A percentile compares a stretch with the other conserved stretches of the same genome.
Evolutionary conservation across 2,888 invertebrate species (phyloP).

Genomic region (Tuta absoluta): DNA sequence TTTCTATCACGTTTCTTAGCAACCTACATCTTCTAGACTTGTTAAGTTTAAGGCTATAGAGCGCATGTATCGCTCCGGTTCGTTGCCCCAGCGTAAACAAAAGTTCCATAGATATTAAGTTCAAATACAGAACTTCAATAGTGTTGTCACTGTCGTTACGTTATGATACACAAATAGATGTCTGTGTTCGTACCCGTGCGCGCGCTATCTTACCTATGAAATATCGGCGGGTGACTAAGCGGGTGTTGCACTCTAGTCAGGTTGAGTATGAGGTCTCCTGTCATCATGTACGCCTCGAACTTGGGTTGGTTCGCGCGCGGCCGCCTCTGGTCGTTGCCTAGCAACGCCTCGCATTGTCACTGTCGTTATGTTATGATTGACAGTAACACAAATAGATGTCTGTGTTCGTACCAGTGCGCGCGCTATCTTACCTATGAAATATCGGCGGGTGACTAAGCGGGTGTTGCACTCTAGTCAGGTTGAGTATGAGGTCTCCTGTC

Average conservation of each 20-base stretch:
- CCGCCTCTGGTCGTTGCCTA: conserved; percentile 66
- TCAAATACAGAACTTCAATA: too few relatives aligned
- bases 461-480: conserved; percentile 91
- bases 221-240: conserved; percentile 77
- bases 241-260: conserved; percentile 90
- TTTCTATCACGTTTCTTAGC: conserved; percentile 23
- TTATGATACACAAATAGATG: too few relatives aligned
- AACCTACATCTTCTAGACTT: too few relatives aligned
- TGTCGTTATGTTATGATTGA: too few relatives aligned
- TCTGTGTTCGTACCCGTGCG: too few relatives aligned
- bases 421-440: conserved; percentile 71
- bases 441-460: conserved; percentile 79
- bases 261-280: conserved; percentile 97
- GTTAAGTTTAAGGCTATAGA: too few relatives aligned
- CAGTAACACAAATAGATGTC: too few relatives aligned
- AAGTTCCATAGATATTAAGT: too few relatives aligned
- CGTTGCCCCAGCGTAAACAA: too few relatives aligned
- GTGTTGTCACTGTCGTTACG: too few relatives aligned
- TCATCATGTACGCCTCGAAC: conserved; percentile 98
- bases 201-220: conserved; percentile 71
- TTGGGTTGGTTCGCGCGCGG: conserved; percentile 76
- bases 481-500: conserved; percentile 98
- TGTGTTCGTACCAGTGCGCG: too few relatives aligned
- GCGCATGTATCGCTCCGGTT: too few relatives aligned
- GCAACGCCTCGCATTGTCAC: conserved; percentile 69